These are phyloP conservation scores for Allobates femoralis DNA, from an alignment of 2,797 vertebrate species.

Conservation along the genomic window DNA sequence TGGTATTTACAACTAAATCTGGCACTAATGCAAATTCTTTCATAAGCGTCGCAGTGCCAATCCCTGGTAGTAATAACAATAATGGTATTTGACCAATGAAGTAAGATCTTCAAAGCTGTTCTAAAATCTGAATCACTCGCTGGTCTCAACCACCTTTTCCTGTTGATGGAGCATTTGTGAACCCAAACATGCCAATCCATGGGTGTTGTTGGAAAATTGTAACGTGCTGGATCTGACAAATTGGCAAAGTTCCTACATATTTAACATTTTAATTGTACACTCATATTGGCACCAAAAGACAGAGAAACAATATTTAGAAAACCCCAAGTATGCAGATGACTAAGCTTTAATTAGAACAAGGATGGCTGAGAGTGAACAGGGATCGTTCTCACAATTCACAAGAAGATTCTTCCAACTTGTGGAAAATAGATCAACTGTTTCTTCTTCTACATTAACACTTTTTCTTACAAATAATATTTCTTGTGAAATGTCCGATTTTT, in stretches of 20 bases:
- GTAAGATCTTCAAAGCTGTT: conserved; percentile 56
- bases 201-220: conserved; percentile 71
- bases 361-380: conserved; percentile 53
- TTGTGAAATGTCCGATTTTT: conserved; percentile 8
- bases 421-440: conserved; percentile 19
- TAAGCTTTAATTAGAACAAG: conserved; percentile 77
- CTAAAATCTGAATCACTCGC: conserved; percentile 44
- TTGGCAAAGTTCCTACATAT: conserved; percentile 70
- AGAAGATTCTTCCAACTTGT: conserved; percentile 58
- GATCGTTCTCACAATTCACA: conserved; percentile 33
- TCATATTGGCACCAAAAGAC: conserved; percentile 68
- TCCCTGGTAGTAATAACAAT: conserved; percentile 45
- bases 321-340: conserved; percentile 70
- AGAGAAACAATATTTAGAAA: conserved; percentile 71
- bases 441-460: conserved; percentile 15
- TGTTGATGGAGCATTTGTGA: conserved; percentile 67
- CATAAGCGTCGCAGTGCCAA: not conserved
- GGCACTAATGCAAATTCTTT: conserved; percentile 15
- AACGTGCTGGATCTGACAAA: conserved; percentile 68
- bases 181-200: conserved; percentile 57
- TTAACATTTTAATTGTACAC: conserved; percentile 74
- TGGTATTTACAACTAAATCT: not conserved
- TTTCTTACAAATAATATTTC: not conserved
- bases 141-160: conserved; percentile 68
- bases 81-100: conserved; percentile 30